Evolutionary conservation across 2,113 vertebrate species (phyloP).

Genomic region (Ardeotis arabs): DNA sequence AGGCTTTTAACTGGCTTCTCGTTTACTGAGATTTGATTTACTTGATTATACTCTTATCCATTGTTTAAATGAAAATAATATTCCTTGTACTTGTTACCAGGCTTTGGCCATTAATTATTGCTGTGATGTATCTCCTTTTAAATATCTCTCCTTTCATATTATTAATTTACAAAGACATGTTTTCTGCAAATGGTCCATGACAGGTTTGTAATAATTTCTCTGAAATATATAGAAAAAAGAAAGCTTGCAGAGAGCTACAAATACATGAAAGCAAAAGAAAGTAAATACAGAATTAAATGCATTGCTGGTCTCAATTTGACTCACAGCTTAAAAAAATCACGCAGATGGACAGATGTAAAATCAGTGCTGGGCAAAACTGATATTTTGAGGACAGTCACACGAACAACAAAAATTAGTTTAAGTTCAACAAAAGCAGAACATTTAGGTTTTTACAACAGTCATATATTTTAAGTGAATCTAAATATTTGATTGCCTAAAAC

Average conservation of each 20-base stretch:
- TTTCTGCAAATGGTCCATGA: not conserved
- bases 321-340: not conserved
- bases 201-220: not conserved
- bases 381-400: not conserved
- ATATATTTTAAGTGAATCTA: not conserved
- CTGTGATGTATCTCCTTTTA: not conserved
- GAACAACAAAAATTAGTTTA: not conserved
- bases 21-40: slow-evolving; percentile 1
- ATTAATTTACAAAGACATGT: not conserved
- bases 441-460: not conserved
- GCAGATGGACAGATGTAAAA: not conserved
- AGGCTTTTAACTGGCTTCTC: slow-evolving; percentile 20
- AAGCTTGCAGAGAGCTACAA: not conserved
- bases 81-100: not conserved
- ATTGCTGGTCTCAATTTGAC: not conserved
- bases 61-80: not conserved
- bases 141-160: not conserved
- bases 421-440: not conserved
- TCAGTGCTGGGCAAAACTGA: not conserved
- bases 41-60: not conserved
- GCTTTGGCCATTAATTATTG: not conserved
- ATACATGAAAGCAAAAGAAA: not conserved
- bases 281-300: not conserved
- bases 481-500: not conserved
- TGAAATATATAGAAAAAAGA: not conserved